phyloP scores from a whole-genome alignment of 2,797 vertebrate species.

The Crypturellus tataupa region DNA sequence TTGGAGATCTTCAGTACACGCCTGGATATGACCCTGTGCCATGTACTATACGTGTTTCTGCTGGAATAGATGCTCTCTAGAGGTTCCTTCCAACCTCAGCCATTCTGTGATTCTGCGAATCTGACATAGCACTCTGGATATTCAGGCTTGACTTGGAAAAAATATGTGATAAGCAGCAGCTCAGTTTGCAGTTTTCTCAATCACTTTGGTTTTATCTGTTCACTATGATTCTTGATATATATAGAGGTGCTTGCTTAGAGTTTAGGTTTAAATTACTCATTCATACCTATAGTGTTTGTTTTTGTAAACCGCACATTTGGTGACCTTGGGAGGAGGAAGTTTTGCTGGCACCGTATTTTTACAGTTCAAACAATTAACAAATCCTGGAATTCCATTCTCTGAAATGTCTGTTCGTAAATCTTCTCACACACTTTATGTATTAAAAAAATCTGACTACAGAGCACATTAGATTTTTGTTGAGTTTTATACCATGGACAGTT shows the following conservation, averaged over 20 bases:
- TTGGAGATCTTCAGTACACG: too few relatives aligned
- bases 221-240: conserved; percentile 43
- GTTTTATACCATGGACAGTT: neutral
- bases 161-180: conserved; percentile 29
- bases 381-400: neutral
- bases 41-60: too few relatives aligned
- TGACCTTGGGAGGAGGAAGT: conserved; percentile 11
- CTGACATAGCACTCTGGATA: too few relatives aligned
- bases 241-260: neutral
- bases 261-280: conserved; percentile 49
- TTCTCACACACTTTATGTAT: neutral
- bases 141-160: neutral
- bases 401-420: neutral
- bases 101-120: too few relatives aligned
- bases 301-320: conserved; percentile 25
- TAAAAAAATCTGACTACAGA: neutral
- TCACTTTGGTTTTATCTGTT: conserved; percentile 14
- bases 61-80: too few relatives aligned
- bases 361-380: neutral
- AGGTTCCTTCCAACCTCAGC: too few relatives aligned
- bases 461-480: neutral
- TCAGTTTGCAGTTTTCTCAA: conserved; percentile 15
- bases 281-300: conserved; percentile 4
- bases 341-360: conserved; percentile 24
- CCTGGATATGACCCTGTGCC: too few relatives aligned